Conservation (phyloP, 1,140 invertebrate species). For the Drosophila ironensis region DNA sequence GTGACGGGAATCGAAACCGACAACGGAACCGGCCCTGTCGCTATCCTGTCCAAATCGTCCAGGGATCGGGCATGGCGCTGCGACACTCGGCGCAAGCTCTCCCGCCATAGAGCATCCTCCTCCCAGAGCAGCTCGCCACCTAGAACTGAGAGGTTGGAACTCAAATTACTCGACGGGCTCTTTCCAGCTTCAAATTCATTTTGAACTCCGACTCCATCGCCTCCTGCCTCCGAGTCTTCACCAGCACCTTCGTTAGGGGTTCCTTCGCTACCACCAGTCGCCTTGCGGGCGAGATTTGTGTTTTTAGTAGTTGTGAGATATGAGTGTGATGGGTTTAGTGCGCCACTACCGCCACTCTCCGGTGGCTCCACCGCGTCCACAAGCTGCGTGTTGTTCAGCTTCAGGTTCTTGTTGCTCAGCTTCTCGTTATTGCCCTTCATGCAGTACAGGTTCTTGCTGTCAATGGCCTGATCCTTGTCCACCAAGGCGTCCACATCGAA, state of each 20-base stretch:
- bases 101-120: slow-evolving; percentile 90
- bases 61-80: slow-evolving; percentile 90
- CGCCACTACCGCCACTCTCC: slow-evolving; percentile 28
- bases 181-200: slow-evolving; percentile 6
- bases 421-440: slow-evolving; percentile 83
- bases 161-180: slow-evolving; percentile 52
- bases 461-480: slow-evolving; percentile 87
- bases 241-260: slow-evolving; percentile 36
- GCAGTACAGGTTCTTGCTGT: slow-evolving; percentile 90
- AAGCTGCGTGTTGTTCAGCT: slow-evolving; percentile 44
- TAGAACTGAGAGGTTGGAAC: slow-evolving; percentile 70
- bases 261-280: slow-evolving; percentile 56
- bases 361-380: slow-evolving; percentile 17
- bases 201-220: slow-evolving; percentile 5
- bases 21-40: no score
- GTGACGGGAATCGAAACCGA: no score
- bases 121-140: slow-evolving; percentile 90
- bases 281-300: slow-evolving; percentile 66
- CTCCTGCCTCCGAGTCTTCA: slow-evolving; percentile 11
- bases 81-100: slow-evolving; percentile 89
- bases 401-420: slow-evolving; percentile 69
- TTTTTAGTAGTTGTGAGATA: slow-evolving; percentile 68
- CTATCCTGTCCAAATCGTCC: slow-evolving; percentile 88
- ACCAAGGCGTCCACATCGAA: slow-evolving; percentile 85
- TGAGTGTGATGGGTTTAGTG: slow-evolving; percentile 65